Evolutionary conservation across 2,113 vertebrate genomes (phyloP).

Genomic region (Megaleporinus macrocephalus): DNA sequence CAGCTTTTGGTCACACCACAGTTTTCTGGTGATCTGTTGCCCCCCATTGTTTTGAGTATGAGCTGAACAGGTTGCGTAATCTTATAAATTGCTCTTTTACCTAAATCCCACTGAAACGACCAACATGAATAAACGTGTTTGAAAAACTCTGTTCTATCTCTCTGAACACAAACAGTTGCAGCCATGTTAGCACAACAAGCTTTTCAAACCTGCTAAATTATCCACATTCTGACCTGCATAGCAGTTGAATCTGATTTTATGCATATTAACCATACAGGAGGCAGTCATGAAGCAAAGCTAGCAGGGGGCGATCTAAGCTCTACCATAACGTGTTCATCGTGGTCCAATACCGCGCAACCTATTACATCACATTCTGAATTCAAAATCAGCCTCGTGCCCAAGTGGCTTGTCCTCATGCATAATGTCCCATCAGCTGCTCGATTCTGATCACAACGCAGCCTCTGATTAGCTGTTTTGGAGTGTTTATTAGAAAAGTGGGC

Average conservation of each 20-base stretch:
- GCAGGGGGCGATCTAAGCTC: not conserved
- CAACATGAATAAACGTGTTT: too few species aligned
- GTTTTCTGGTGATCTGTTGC: too few species aligned
- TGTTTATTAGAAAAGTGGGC: slow-evolving; percentile 37
- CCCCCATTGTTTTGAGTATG: too few species aligned
- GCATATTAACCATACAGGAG: not conserved
- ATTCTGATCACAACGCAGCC: not conserved
- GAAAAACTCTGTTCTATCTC: too few species aligned
- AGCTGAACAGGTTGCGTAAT: too few species aligned
- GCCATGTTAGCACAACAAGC: too few species aligned
- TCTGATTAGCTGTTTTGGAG: slow-evolving; percentile 28
- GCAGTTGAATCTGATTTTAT: not conserved
- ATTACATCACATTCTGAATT: not conserved
- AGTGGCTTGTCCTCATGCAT: slow-evolving; percentile 15
- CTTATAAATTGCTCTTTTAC: too few species aligned
- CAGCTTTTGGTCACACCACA: too few species aligned
- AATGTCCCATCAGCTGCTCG: slow-evolving; percentile 12
- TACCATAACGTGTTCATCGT: not conserved
- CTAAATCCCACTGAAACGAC: too few species aligned
- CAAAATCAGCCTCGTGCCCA: not conserved
- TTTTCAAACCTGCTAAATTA: too few species aligned
- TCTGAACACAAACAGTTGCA: too few species aligned
- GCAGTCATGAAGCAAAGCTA: slow-evolving; percentile 4
- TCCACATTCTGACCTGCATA: not conserved
- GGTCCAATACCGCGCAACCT: not conserved